Evolutionary conservation across 2,888 invertebrate species (phyloP).

Genomic region (Brenthis ino): DNA sequence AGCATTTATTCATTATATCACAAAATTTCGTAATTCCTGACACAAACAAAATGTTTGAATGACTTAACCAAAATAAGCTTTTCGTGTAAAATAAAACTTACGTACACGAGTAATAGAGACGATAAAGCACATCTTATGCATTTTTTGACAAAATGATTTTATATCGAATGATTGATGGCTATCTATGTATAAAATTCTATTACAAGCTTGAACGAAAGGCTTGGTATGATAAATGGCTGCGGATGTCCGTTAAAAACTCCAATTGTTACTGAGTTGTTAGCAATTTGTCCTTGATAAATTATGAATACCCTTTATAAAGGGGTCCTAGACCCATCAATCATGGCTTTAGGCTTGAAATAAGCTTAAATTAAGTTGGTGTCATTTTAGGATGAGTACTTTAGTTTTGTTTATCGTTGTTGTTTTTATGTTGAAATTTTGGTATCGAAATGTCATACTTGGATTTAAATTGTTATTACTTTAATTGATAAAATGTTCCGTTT

Average conservation of each 20-base stretch:
- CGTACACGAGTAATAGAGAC: too few relatives aligned
- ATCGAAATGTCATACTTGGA: too few relatives aligned
- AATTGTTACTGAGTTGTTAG: conserved; percentile 41
- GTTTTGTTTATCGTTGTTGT: too few relatives aligned
- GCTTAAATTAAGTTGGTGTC: conserved; percentile 20
- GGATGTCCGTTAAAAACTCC: conserved; percentile 43
- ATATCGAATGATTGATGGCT: conserved; percentile 45
- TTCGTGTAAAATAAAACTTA: too few relatives aligned
- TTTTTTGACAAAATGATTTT: conserved; percentile 31
- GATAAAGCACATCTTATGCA: background rate
- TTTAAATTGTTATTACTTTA: background rate
- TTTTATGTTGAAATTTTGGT: too few relatives aligned
- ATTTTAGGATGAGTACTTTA: background rate
- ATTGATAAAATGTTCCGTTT: background rate
- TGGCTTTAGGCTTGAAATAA: conserved; percentile 28
- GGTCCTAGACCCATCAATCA: conserved; percentile 35
- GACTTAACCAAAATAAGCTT: too few relatives aligned
- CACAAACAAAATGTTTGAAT: too few relatives aligned
- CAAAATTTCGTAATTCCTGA: too few relatives aligned
- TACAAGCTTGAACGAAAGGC: conserved; percentile 42
- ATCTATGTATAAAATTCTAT: conserved; percentile 46
- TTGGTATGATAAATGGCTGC: conserved; percentile 44
- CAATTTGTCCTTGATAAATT: conserved; percentile 46
- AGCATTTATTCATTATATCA: too few relatives aligned
- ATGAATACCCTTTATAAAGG: conserved; percentile 33